A percentile compares a stretch with the other conserved stretches of the same genome.
These are phyloP conservation scores for Drosophila chauvacae DNA, from an alignment of 1,140 invertebrate genomes.

Conservation along the genomic window DNA sequence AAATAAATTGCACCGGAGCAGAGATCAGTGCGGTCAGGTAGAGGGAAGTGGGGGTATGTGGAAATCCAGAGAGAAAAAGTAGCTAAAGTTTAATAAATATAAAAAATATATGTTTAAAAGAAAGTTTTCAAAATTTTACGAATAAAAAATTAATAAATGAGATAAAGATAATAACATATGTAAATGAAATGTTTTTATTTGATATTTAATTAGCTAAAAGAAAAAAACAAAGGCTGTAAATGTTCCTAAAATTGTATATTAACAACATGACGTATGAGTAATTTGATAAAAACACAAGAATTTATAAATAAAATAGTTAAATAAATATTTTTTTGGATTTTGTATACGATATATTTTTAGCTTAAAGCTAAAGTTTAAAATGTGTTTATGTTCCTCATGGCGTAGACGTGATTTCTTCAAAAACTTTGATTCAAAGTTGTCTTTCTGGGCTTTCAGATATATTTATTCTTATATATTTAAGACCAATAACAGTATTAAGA, in stretches of 20 bases:
- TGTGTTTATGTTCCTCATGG: not conserved
- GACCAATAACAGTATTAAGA: too few species aligned
- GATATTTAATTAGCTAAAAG: too few species aligned
- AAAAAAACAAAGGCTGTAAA: too few species aligned
- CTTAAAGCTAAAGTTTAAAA: too few species aligned
- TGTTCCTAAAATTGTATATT: too few species aligned
- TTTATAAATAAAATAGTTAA: too few species aligned
- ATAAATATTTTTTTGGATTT: too few species aligned
- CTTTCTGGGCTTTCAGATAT: not conserved
- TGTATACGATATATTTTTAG: too few species aligned
- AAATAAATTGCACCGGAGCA: conserved; percentile 64
- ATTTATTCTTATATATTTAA: not conserved
- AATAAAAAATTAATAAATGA: not conserved
- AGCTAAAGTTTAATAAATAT: not conserved
- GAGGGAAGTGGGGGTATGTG: not conserved
- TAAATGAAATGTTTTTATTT: too few species aligned
- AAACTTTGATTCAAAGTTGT: not conserved
- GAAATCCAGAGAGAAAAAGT: not conserved
- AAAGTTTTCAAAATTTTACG: not conserved
- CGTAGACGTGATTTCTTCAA: not conserved
- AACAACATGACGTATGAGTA: too few species aligned
- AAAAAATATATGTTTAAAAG: not conserved
- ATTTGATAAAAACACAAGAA: too few species aligned
- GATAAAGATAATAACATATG: not conserved
- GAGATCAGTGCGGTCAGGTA: conserved; percentile 38